Conservation (phyloP, 2,113 vertebrate species). For the Thalassarche chlororhynchos region DNA sequence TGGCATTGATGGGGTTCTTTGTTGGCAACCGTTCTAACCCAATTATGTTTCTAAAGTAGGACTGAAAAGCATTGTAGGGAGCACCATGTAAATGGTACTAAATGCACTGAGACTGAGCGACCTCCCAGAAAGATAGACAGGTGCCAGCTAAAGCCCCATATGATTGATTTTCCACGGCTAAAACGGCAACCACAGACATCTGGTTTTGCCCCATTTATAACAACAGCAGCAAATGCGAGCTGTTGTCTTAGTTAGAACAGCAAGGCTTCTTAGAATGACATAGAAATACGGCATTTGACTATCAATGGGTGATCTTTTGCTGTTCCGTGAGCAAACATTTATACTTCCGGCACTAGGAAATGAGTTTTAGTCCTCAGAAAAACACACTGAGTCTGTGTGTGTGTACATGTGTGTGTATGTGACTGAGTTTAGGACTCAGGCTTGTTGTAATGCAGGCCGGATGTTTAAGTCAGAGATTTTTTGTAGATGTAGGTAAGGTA, state of each 20-base stretch:
- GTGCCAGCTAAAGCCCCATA: slow-evolving; percentile 63
- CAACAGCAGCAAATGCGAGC: not conserved
- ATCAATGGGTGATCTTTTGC: not conserved
- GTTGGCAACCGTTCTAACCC: slow-evolving; percentile 52
- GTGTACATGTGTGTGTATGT: accelerated
- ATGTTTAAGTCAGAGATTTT: not conserved
- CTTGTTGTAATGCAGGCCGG: not conserved
- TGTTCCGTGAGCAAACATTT: not conserved
- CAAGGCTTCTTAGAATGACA: not conserved
- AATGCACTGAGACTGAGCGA: not conserved
- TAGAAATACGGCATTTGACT: not conserved
- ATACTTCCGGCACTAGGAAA: not conserved
- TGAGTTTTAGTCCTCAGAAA: not conserved
- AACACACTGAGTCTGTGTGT: not conserved
- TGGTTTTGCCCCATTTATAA: slow-evolving; percentile 11
- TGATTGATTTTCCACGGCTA: slow-evolving; percentile 64
- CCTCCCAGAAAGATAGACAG: slow-evolving; percentile 67
- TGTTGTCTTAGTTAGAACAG: not conserved
- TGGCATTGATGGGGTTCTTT: slow-evolving; percentile 3
- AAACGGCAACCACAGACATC: slow-evolving; percentile 45
- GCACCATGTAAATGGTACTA: slow-evolving; percentile 14
- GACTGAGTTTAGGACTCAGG: not conserved
- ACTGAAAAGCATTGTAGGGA: slow-evolving; percentile 43
- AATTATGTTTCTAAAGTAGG: slow-evolving; percentile 48
- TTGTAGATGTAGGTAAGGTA: not conserved